Base-by-base conservation (phyloP, 2,888 invertebrate genomes). In the Dicycla oo region DNA sequence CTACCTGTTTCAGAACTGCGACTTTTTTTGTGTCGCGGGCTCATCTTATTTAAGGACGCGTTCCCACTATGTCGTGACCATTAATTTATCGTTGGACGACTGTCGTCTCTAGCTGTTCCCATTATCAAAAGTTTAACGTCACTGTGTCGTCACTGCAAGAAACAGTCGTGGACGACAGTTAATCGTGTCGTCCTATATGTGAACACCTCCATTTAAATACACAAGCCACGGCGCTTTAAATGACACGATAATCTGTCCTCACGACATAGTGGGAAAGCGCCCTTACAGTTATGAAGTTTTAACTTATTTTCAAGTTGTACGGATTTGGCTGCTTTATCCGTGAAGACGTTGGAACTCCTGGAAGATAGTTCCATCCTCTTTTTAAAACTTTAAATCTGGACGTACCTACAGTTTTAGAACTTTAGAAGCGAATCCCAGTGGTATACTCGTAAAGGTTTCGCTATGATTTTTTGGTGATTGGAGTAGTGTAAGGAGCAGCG, bases 401-500 rank as follows among this genome's bases (percentile, higher is more conserved):
- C 43, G 54, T 51, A n/a, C n/a, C n/a, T 30, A 45, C 30, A 54
- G 47, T 53, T 79, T 47, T 2, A 34, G 1, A 53, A 49, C 11
- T 73, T 60, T 30, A 13, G n/a, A 38, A 34, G 8, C 49, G 26
- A 43, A 26, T 43, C 13, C 23, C 54, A 40, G 26, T 69, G n/a
- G n/a, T 47, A 34, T 57, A 38, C 11, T 60, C 51, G 49, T 64
- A 20, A 66, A 61, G 51, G 61, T 64, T 69, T 62, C 30, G 51
- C 23, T 64, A 74, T 69, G 69, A 73, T 80, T 83, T 79, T 69
- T 71, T 63, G 69, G 72, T 80, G 83, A 79, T 85, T 81, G 72
- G 76, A 80, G 78, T 80, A 63, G 72, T 74, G 72, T 82, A 85
- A 86, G 84, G 81, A 82, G 81, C 83, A 86, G 73, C 69, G 76